These are phyloP conservation scores for Galerucella calmariensis DNA, from an alignment of 2,888 invertebrate genomes.

Conservation along the genomic window DNA sequence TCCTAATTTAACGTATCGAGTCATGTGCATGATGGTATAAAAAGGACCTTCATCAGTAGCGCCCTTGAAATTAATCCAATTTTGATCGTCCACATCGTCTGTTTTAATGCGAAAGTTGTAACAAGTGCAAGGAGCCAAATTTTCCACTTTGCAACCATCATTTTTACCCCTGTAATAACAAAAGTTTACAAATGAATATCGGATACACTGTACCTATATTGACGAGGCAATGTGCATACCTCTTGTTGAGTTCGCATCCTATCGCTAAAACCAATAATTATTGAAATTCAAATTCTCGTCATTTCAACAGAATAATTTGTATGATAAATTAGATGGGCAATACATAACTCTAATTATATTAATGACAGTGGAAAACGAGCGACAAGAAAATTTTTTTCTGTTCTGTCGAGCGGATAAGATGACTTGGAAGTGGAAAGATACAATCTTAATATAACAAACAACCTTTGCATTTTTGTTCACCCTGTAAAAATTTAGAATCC, in stretches of 20 bases:
- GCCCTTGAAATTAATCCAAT: conserved; percentile 58
- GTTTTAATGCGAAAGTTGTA: conserved; percentile 67
- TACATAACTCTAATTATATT: too few species aligned
- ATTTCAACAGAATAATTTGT: too few species aligned
- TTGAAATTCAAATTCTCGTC: too few species aligned
- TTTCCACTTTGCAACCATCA: conserved; percentile 63
- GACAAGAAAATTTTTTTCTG: not conserved
- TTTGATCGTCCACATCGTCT: conserved; percentile 48
- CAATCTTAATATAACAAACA: not conserved
- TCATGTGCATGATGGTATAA: conserved; percentile 56
- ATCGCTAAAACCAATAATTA: too few species aligned
- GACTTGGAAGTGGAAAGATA: not conserved
- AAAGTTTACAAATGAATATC: not conserved
- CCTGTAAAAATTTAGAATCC: not conserved
- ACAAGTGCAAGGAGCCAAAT: conserved; percentile 66
- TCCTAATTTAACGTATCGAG: conserved; percentile 55
- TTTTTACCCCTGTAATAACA: conserved; percentile 63
- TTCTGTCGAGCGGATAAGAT: not conserved
- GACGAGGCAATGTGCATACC: too few species aligned
- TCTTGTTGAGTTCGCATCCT: too few species aligned
- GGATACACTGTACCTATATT: not conserved
- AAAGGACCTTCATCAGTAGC: conserved; percentile 56
- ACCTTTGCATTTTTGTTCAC: not conserved
- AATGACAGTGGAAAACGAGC: not conserved
- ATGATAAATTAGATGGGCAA: too few species aligned